A percentile compares a stretch with the other conserved stretches of the same genome.
These are phyloP conservation scores for Hiodon alosoides DNA, from an alignment of 2,113 vertebrate species.

Conservation along the genomic window DNA sequence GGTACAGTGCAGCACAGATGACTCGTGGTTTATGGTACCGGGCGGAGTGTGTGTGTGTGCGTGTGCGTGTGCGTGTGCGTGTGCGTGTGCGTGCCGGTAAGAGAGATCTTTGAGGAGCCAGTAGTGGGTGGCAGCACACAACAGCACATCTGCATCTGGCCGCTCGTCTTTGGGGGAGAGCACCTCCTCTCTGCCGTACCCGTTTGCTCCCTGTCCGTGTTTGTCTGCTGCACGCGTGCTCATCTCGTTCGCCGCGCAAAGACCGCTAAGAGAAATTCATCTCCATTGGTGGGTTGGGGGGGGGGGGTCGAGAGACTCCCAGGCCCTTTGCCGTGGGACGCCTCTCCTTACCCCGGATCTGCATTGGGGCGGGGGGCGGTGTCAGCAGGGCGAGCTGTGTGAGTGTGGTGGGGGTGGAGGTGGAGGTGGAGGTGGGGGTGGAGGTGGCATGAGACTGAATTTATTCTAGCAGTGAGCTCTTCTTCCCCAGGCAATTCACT, in stretches of 20 bases:
- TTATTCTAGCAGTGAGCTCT: too few species aligned
- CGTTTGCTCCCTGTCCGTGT: neutral
- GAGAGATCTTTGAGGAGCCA: neutral
- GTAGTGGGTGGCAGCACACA: neutral
- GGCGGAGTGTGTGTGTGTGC: neutral
- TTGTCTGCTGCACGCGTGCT: neutral
- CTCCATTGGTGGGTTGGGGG: neutral
- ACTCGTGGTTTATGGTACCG: neutral
- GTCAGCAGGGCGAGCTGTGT: too few species aligned
- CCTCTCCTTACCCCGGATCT: neutral
- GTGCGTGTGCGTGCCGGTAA: neutral
- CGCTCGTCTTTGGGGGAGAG: too few species aligned
- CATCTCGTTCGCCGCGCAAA: neutral
- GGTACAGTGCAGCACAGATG: too few species aligned
- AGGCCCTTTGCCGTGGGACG: neutral
- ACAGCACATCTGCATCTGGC: neutral
- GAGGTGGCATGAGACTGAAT: neutral
- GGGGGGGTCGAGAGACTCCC: neutral
- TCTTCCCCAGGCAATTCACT: neutral
- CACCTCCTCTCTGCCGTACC: too few species aligned
- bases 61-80: neutral
- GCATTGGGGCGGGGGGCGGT: neutral
- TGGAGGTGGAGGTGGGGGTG: neutral
- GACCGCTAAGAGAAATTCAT: neutral
- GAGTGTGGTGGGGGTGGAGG: neutral